These are phyloP conservation scores for Triops longicaudatus DNA, from an alignment of 1,140 invertebrate genomes.

Conservation along the genomic window DNA sequence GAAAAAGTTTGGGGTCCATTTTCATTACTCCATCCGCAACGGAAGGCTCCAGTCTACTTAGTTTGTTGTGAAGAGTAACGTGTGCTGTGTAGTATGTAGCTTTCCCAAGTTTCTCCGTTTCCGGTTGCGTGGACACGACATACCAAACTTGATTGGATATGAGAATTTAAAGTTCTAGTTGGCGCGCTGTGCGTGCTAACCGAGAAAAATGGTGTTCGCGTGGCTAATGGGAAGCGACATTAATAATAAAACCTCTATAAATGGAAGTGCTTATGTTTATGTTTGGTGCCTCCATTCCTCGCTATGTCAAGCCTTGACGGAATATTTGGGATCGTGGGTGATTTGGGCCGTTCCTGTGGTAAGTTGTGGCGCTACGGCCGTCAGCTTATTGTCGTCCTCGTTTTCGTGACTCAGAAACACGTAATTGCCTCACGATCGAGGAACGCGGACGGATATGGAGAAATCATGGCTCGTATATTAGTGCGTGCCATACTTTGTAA, in stretches of 20 bases:
- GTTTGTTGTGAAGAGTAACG: not conserved
- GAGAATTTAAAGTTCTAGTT: not conserved
- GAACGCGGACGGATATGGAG: constrained; percentile 10
- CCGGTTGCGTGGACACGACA: not conserved
- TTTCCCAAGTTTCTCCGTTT: not conserved
- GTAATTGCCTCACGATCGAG: constrained; percentile 3
- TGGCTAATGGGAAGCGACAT: not conserved
- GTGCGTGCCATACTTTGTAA: not conserved
- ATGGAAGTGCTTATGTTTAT: constrained; percentile 8
- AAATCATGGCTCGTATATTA: not conserved
- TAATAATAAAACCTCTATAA: not conserved
- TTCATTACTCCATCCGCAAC: not conserved
- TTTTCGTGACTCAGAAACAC: not conserved
- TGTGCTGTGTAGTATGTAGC: too few relatives aligned
- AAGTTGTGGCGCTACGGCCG: not conserved
- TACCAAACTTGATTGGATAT: not conserved
- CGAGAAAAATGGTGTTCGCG: not conserved
- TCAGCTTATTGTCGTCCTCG: not conserved
- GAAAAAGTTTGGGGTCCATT: not conserved
- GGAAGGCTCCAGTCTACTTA: not conserved
- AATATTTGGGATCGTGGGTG: constrained; percentile 5
- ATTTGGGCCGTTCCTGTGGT: constrained; percentile 1
- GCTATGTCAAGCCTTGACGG: constrained; percentile 1
- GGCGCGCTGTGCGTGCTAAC: not conserved
- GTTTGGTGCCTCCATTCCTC: constrained; percentile 2